These are phyloP conservation scores for Microcebus murinus DNA, from an alignment of 2,113 vertebrate species.

Conservation along the genomic window DNA sequence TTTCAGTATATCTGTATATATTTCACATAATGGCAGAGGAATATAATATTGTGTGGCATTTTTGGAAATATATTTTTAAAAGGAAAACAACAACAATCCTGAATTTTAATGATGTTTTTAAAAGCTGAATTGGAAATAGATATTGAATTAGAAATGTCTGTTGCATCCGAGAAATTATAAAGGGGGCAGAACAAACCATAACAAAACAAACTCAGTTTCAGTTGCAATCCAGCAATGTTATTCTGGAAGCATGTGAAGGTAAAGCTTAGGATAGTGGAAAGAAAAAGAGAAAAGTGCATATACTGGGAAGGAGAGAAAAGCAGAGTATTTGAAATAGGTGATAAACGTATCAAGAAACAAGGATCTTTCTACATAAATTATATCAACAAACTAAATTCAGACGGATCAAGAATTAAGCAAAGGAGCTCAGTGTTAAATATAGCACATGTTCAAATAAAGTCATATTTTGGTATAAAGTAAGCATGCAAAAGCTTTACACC, in stretches of 20 bases:
- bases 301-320: background rate
- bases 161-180: slow-evolving; percentile 14
- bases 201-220: background rate
- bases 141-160: slow-evolving; percentile 15
- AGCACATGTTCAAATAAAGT: background rate
- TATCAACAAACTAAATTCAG: slow-evolving; percentile 28
- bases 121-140: slow-evolving; percentile 47
- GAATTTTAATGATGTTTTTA: background rate
- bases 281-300: background rate
- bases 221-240: background rate
- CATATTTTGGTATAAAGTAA: background rate
- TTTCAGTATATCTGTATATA: slow-evolving; percentile 3
- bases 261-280: slow-evolving; percentile 5
- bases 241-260: background rate
- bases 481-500: background rate
- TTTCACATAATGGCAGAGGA: slow-evolving; percentile 40
- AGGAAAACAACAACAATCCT: background rate
- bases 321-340: background rate
- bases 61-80: slow-evolving; percentile 28
- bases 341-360: slow-evolving; percentile 40
- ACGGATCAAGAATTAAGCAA: slow-evolving; percentile 21
- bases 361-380: slow-evolving; percentile 22
- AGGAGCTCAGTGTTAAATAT: slow-evolving; percentile 18
- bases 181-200: background rate
- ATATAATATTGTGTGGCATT: background rate